Base-by-base conservation (phyloP, 2,797 vertebrate species). In the Oryzias dopingdopingensis region DNA sequence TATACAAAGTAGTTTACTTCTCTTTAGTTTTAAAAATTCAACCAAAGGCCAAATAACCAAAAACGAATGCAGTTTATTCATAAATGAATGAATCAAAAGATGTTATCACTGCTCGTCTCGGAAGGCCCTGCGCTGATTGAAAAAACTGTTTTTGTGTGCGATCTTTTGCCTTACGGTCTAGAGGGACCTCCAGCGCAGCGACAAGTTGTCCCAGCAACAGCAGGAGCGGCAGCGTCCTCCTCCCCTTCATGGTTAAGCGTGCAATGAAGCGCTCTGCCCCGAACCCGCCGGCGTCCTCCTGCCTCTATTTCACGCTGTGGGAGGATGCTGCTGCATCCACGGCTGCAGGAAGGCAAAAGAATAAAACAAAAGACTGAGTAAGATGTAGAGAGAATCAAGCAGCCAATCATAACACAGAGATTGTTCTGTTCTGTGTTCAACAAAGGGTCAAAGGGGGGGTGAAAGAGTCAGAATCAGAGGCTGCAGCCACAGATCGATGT, bases 101-200 rank as follows among this genome's bases (percentile, higher is more conserved):
- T 45, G 15, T 20, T 45, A 10, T 45, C 6, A 26, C 26, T 26
- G 26, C 26, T 26, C 8, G 20, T 7, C 44, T 46, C 7, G 6
- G 6, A 57, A 23, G 8, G 46, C 16, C 10, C 14, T 22, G 23
- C 24, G 16, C 46, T 24, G 49, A 23, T n/a, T 14, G 5, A 54
- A n/a, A 18, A 32, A 40, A 13, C 1, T 50, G 20, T 23, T 41
- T 49, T 20, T 10, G 29, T 57, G 48, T 29, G 59, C 49, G 56
- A 15, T 67, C 6, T 58, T 81, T 24, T 32, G 54, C 89, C 97
- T 97, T 93, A 99, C 97, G 91, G 85, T 99, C 96, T 70, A 98
- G 93, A 72, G 97, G 97, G 77, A 99, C 97, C 56, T 99, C 96
- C 89, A 98, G 71, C 1, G 95, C 92, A 6, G 83, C 74, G 84